phyloP scores from a whole-genome alignment of 2,888 invertebrate genomes.

The Ophion obscuratus region DNA sequence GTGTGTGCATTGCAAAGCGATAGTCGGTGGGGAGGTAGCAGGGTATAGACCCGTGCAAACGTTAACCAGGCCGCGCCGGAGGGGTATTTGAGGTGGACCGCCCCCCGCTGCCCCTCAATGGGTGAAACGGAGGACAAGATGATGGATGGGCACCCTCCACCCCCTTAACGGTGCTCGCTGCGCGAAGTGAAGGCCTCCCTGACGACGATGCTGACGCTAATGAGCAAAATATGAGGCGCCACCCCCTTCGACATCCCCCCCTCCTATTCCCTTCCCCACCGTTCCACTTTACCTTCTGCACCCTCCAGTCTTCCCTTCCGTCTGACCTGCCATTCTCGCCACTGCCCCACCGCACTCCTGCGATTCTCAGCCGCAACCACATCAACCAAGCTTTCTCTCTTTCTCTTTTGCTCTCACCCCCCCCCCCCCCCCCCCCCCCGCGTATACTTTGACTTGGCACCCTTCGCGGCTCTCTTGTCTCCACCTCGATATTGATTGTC shows the following conservation, averaged over 20 bases:
- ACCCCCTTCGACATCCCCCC: slow-evolving; percentile 73
- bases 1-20: slow-evolving; percentile 20
- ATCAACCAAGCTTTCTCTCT: slow-evolving; percentile 57
- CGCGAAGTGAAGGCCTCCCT: slow-evolving; percentile 80
- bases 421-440: slow-evolving; percentile 27
- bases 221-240: slow-evolving; percentile 84
- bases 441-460: slow-evolving; percentile 56
- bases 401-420: slow-evolving; percentile 36
- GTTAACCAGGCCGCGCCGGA: slow-evolving; percentile 65
- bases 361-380: slow-evolving; percentile 41
- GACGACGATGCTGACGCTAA: slow-evolving; percentile 83
- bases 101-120: slow-evolving; percentile 59
- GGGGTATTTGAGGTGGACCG: slow-evolving; percentile 72
- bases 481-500: slow-evolving; percentile 80
- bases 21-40: slow-evolving; percentile 53
- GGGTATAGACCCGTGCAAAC: slow-evolving; percentile 49
- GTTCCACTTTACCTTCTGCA: slow-evolving; percentile 57
- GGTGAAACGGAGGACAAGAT: slow-evolving; percentile 79
- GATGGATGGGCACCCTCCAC: slow-evolving; percentile 81
- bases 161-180: slow-evolving; percentile 72
- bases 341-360: slow-evolving; percentile 57
- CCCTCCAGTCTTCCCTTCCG: slow-evolving; percentile 64
- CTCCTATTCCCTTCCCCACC: slow-evolving; percentile 59
- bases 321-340: slow-evolving; percentile 64
- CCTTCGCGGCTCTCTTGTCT: slow-evolving; percentile 63